Evolutionary conservation across 2,888 invertebrate species (phyloP).

Genomic region (Andricus quercusramuli): DNA sequence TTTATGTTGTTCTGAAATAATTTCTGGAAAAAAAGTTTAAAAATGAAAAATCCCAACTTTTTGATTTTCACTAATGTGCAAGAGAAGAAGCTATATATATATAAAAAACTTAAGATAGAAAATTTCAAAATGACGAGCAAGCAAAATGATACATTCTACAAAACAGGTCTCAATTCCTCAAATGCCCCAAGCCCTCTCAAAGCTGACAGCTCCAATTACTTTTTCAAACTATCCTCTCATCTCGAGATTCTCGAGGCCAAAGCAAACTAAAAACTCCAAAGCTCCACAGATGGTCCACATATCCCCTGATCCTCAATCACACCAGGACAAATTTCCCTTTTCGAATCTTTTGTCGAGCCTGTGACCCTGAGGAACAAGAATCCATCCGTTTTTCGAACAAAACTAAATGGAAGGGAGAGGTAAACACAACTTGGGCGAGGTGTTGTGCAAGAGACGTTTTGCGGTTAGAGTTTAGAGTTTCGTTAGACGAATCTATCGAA

Average conservation of each 20-base stretch:
- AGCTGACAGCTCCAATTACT: constrained; percentile 2
- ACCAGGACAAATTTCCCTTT: constrained; percentile 21
- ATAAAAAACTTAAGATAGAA: too few species aligned
- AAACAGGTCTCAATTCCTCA: constrained; percentile 4
- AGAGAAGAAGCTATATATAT: too few species aligned
- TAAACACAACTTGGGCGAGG: background rate
- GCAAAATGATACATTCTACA: background rate
- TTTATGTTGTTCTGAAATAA: too few species aligned
- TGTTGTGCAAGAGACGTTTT: background rate
- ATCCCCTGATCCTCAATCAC: background rate
- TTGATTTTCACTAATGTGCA: too few species aligned
- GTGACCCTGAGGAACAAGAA: background rate
- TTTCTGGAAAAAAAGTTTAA: too few species aligned
- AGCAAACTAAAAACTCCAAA: background rate
- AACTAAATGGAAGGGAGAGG: background rate
- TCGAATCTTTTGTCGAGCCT: background rate
- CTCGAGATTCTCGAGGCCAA: background rate
- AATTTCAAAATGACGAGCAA: background rate
- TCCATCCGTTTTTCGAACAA: background rate
- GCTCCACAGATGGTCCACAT: background rate
- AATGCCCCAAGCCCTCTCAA: background rate
- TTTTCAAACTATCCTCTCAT: background rate
- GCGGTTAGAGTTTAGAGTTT: background rate
- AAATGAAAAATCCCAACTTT: too few species aligned
- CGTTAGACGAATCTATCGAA: constrained; percentile 4